Evolutionary conservation across 2,888 invertebrate species (phyloP).

Genomic region (Pomacea canaliculata): DNA sequence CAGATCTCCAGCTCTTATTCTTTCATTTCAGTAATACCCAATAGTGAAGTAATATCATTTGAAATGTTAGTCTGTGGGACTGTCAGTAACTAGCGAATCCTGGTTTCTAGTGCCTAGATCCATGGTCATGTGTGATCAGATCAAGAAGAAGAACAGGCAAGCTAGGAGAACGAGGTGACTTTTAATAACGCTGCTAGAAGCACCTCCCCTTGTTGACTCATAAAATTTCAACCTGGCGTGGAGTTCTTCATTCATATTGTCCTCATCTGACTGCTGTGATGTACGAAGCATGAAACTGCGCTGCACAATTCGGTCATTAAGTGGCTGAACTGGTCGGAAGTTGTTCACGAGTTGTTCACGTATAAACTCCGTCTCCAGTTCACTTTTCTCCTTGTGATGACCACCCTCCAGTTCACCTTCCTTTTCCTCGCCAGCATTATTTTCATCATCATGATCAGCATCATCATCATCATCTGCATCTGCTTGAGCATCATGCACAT

Average conservation of each 20-base stretch:
- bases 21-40: too few relatives aligned
- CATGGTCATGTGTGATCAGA: neutral
- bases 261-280: neutral
- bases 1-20: too few relatives aligned
- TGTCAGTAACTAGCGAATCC: too few relatives aligned
- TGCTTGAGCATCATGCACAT: neutral
- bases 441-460: neutral
- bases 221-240: neutral
- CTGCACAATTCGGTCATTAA: conserved; percentile 55
- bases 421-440: neutral
- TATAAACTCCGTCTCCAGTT: conserved; percentile 34
- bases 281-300: conserved; percentile 48
- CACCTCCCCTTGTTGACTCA: neutral
- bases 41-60: too few relatives aligned
- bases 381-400: neutral
- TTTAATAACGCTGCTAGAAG: neutral
- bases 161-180: neutral
- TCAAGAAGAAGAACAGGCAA: conserved; percentile 2
- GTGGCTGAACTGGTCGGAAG: conserved; percentile 60
- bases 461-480: neutral
- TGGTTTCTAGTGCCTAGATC: too few relatives aligned
- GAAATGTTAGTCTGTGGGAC: too few relatives aligned
- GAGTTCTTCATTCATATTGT: neutral
- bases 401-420: neutral
- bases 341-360: conserved; percentile 54